A percentile compares a stretch with the other conserved stretches of the same genome.
Conservation (phyloP, 2,113 vertebrate species). For the Monarcha castaneiventris region DNA sequence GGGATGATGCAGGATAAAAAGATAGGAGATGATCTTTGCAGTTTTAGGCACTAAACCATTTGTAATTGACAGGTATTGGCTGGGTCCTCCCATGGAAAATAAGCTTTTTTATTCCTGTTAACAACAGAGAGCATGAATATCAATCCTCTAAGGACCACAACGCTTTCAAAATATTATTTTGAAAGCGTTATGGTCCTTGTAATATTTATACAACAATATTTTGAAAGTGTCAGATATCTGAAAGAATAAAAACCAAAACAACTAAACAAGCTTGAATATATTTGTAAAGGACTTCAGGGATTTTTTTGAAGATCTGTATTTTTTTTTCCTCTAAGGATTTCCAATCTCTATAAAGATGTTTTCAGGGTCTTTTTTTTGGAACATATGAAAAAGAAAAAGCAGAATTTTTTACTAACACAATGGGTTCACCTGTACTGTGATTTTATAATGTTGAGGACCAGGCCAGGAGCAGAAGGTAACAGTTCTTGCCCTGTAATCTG, state of each 20-base stretch:
- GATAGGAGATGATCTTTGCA: background rate
- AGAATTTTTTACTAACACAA: background rate
- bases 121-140: background rate
- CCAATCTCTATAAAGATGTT: background rate
- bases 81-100: background rate
- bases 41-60: background rate
- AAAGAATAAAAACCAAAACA: background rate
- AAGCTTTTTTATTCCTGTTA: background rate
- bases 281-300: background rate
- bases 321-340: background rate
- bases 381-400: background rate
- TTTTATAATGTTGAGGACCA: background rate
- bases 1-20: background rate
- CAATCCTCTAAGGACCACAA: background rate
- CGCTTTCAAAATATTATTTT: background rate
- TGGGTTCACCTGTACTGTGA: background rate
- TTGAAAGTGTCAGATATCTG: background rate
- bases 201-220: background rate
- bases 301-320: background rate
- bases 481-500: background rate
- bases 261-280: background rate
- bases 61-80: background rate
- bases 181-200: background rate
- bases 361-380: background rate
- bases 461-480: background rate